Base-by-base conservation (phyloP, 2,888 invertebrate genomes). In the Tipula lateralis region DNA sequence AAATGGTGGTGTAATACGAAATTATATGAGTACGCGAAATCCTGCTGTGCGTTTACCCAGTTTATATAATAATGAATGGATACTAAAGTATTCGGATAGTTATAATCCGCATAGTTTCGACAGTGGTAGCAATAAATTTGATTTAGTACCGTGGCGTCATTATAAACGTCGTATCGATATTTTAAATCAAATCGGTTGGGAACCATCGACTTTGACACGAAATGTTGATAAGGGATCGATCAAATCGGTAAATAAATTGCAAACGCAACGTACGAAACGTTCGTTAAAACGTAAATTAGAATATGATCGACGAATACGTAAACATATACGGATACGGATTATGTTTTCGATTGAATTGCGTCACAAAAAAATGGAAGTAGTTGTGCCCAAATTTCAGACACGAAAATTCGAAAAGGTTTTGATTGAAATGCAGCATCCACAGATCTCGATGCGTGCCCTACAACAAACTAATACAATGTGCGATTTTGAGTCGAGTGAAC, bases 341-440 rank as follows among this genome's bases (percentile, higher is more conserved):
- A 93, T 94, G 92, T 89, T 94, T 87, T 93, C 94, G 12, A 89
- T 94, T 85, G 91, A 94, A 85, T 91, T 94, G 90, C 91, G 93
- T 2, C 89, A 89, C 86, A 89, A 88, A 85, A 88, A 88, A 85
- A 89, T 90, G 89, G 89, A 89, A 86, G 86, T 83, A 19, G 12
- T 83, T 34, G 30, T 83, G 34, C 83, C 83, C 9, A 83, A 36
- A 83, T 83, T 83, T 19, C 83, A 34, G 2, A 19, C 83, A 36
- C 30, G 83, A 36, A 83, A 83, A 83, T 83, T 83, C 19, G 83
- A 83, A 24, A 83, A 83, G 36, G 34, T 83, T 83, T n/a, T 83
- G 34, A 1, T 34, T 19, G 19, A 83, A 1, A 19, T 34, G 34
- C 83, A 36, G 12, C 36, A 34, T 13, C 83, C n/a, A 19, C 34